These are phyloP conservation scores for Chamaea fasciata DNA, from an alignment of 2,113 vertebrate genomes.

Conservation along the genomic window DNA sequence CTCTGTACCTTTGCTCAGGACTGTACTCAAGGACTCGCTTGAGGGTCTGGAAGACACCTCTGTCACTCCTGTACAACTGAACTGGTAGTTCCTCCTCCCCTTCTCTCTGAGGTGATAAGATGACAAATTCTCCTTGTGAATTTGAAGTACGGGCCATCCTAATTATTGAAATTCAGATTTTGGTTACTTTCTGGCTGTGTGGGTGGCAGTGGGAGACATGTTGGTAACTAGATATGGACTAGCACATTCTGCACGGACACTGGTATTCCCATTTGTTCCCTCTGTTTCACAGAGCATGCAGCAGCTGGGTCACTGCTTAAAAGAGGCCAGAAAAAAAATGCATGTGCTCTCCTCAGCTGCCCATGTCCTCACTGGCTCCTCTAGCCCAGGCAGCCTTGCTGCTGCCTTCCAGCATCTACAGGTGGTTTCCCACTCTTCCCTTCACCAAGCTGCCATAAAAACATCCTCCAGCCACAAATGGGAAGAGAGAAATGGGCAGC, in stretches of 20 bases:
- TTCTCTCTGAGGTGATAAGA: not conserved
- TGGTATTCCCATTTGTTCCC: not conserved
- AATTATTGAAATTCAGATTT: not conserved
- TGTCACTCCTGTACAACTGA: not conserved
- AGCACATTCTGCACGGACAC: fast-evolving
- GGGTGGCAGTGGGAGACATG: not conserved
- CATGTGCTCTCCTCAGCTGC: not conserved
- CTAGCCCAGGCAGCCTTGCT: not conserved
- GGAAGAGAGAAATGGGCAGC: not conserved
- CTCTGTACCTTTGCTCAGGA: not conserved
- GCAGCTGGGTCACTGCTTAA: not conserved
- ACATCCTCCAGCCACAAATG: not conserved
- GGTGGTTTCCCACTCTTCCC: not conserved
- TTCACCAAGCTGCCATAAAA: not conserved
- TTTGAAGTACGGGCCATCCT: not conserved
- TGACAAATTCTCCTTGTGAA: not conserved
- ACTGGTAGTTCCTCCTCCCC: not conserved
- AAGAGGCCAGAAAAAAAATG: not conserved
- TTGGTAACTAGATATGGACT: not conserved
- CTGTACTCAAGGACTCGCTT: not conserved
- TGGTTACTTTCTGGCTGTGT: not conserved
- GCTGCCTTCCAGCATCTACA: not conserved
- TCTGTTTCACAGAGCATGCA: not conserved
- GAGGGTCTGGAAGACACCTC: not conserved
- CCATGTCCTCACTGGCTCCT: not conserved